Evolutionary conservation across 2,113 vertebrate genomes (phyloP).

Genomic region (Orthonyx spaldingii): DNA sequence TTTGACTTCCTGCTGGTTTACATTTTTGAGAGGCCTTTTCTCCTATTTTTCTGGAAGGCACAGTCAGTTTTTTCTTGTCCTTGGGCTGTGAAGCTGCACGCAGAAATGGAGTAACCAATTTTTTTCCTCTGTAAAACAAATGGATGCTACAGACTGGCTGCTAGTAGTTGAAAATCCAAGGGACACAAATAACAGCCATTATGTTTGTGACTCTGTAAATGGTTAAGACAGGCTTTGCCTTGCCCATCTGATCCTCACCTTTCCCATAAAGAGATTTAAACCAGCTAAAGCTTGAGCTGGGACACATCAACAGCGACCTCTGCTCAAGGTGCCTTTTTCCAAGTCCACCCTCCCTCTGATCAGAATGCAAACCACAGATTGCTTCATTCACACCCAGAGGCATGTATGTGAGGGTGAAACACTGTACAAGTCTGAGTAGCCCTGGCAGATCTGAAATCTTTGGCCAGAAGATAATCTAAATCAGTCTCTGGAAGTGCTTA

Average conservation of each 20-base stretch:
- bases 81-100: neutral
- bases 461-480: neutral
- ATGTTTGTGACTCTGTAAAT: neutral
- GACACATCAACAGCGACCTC: neutral
- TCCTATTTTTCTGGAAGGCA: neutral
- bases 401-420: neutral
- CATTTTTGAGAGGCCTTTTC: neutral
- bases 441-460: neutral
- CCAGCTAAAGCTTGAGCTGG: neutral
- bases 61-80: fast-evolving
- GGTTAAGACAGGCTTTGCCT: neutral
- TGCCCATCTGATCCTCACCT: neutral
- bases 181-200: neutral
- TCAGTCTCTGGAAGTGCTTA: neutral
- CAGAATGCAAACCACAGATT: neutral
- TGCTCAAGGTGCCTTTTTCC: neutral
- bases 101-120: neutral
- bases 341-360: neutral
- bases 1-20: neutral
- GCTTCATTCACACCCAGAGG: neutral
- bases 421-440: neutral
- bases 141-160: neutral
- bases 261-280: neutral
- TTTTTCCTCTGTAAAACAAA: neutral
- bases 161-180: neutral